Conservation (phyloP, 1,140 invertebrate genomes). For the Maniola jurtina region DNA sequence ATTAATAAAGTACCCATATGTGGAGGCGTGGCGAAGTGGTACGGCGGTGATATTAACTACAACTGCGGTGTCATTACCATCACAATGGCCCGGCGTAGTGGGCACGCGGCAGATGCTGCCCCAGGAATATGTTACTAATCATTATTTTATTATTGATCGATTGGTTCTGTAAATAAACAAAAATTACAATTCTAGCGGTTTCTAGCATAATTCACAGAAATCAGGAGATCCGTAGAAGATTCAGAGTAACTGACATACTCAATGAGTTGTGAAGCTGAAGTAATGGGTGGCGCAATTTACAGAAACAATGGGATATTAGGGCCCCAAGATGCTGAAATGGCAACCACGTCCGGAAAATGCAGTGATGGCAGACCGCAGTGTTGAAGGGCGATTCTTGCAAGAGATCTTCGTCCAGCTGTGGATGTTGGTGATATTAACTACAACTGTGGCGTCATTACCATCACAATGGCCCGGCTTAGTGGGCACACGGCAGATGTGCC, state of each 20-base stretch:
- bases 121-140: slow-evolving; percentile 27
- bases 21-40: slow-evolving; percentile 38
- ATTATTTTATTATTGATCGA: slow-evolving; percentile 25
- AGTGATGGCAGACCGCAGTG: too few species aligned
- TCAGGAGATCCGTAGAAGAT: too few species aligned
- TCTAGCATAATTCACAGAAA: too few species aligned
- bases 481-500: slow-evolving; percentile 40
- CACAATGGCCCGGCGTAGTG: slow-evolving; percentile 44
- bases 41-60: slow-evolving; percentile 26
- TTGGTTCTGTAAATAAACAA: slow-evolving; percentile 7
- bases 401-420: too few species aligned
- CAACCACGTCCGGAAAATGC: too few species aligned
- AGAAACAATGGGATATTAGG: too few species aligned
- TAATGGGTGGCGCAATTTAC: too few species aligned
- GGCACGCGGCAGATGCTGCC: slow-evolving; percentile 41
- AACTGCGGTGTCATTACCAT: slow-evolving; percentile 53
- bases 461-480: slow-evolving; percentile 46
- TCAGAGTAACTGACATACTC: too few species aligned
- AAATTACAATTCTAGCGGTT: neutral
- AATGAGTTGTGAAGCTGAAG: too few species aligned
- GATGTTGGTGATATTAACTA: slow-evolving; percentile 28
- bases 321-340: too few species aligned
- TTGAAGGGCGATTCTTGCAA: too few species aligned
- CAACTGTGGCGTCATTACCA: slow-evolving; percentile 51
- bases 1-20: slow-evolving; percentile 30